Conservation (phyloP, 2,113 vertebrate species). For the Hemiscyllium ocellatum region DNA sequence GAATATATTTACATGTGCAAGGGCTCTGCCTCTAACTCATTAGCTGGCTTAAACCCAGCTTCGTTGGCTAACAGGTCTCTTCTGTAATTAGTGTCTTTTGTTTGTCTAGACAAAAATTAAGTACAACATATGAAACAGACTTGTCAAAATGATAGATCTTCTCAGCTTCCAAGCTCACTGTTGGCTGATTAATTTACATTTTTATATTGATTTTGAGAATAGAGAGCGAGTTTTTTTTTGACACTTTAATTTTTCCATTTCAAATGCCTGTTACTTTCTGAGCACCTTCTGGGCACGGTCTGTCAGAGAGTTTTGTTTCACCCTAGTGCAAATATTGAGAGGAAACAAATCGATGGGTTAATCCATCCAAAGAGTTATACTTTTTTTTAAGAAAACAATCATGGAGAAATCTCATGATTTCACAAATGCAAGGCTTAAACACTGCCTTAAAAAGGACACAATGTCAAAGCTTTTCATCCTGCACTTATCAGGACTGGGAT, state of each 20-base stretch:
- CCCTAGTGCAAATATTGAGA: not conserved
- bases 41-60: not conserved
- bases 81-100: not conserved
- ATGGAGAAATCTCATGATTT: not conserved
- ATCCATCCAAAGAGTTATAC: not conserved
- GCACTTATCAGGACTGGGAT: too few relatives aligned
- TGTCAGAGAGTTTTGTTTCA: not conserved
- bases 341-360: not conserved
- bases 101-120: not conserved
- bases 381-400: not conserved
- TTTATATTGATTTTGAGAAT: constrained; percentile 2
- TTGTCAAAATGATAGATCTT: constrained; percentile 12
- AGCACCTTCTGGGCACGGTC: not conserved
- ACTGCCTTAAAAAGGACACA: too few relatives aligned
- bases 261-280: not conserved
- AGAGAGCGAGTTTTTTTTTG: not conserved
- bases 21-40: not conserved
- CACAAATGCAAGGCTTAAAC: not conserved
- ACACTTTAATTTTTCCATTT: constrained; percentile 22
- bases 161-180: not conserved
- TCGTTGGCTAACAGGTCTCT: not conserved
- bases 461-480: too few relatives aligned
- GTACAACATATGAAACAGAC: not conserved
- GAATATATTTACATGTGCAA: not conserved
- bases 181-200: not conserved